A percentile compares a stretch with the other conserved stretches of the same genome.
These are phyloP conservation scores for Melanocharis versteri DNA, from an alignment of 2,113 vertebrate species.

Conservation along the genomic window DNA sequence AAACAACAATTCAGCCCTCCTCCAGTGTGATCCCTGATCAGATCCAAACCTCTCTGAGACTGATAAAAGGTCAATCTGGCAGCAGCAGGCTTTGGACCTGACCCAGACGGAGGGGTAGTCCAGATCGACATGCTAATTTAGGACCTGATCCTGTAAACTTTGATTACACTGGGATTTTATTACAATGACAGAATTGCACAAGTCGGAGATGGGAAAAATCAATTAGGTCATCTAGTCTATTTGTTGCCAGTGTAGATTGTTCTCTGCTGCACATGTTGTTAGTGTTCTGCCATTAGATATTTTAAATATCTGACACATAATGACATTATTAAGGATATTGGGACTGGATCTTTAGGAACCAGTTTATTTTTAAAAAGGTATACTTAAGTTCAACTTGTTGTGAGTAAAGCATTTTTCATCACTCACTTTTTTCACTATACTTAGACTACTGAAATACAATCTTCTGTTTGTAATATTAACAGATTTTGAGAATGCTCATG, in stretches of 20 bases:
- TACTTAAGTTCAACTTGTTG: background rate
- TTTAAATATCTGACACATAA: background rate
- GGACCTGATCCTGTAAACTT: slow-evolving; percentile 7
- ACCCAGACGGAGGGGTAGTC: background rate
- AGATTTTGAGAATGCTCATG: background rate
- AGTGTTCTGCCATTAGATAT: background rate
- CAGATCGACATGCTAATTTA: slow-evolving; percentile 10
- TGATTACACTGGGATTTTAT: slow-evolving; percentile 38
- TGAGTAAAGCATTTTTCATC: background rate
- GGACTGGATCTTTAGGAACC: background rate
- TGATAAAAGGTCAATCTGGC: slow-evolving; percentile 26
- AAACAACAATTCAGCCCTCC: background rate
- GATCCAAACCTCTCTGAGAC: background rate
- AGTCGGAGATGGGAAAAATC: slow-evolving; percentile 1
- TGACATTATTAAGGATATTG: background rate
- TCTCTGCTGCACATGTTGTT: background rate
- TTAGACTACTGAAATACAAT: background rate
- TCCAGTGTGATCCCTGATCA: background rate
- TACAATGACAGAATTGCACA: slow-evolving; percentile 34
- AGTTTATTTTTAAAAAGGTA: background rate
- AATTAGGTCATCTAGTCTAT: slow-evolving; percentile 28
- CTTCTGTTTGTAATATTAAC: slow-evolving; percentile 10
- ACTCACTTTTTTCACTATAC: background rate
- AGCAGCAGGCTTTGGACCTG: slow-evolving; percentile 8
- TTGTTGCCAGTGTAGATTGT: slow-evolving; percentile 10